Percentiles rank a stretch among this genome's conserved stretches.
Evolutionary conservation across 2,888 invertebrate species (phyloP).

Genomic region (Salpingus planirostris): DNA sequence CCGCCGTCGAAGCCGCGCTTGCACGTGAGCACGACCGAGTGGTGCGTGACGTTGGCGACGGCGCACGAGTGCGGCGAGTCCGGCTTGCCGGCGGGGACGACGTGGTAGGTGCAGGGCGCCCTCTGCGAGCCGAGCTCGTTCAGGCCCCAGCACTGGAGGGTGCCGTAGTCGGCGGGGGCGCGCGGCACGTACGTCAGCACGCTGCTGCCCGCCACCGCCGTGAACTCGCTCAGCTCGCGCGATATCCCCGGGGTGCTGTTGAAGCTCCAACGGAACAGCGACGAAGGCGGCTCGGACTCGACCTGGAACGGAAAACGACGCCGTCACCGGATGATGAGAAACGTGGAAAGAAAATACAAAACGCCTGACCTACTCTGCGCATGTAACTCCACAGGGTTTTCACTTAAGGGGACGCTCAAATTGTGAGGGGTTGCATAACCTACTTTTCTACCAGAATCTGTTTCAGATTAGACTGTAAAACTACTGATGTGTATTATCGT

Average conservation of each 20-base stretch:
- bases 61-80: conserved; percentile 46
- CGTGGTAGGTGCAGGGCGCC: conserved; percentile 64
- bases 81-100: conserved; percentile 59
- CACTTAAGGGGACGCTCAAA: too few species aligned
- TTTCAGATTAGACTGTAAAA: too few species aligned
- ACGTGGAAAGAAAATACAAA: too few species aligned
- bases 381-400: too few species aligned
- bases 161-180: conserved; percentile 61
- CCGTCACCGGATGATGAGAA: too few species aligned
- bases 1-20: conserved; percentile 49
- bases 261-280: conserved; percentile 55
- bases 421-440: too few species aligned
- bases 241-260: conserved; percentile 53
- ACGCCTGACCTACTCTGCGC: too few species aligned
- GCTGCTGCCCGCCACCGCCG: conserved; percentile 35
- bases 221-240: conserved; percentile 40
- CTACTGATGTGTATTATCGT: too few species aligned
- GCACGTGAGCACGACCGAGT: conserved; percentile 44
- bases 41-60: conserved; percentile 44
- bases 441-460: too few species aligned
- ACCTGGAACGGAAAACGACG: conserved; percentile 42
- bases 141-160: conserved; percentile 66
- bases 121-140: conserved; percentile 63
- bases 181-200: conserved; percentile 48
- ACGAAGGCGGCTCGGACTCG: conserved; percentile 65